These are phyloP conservation scores for Aphelenchoides avenae DNA, from an alignment of 1,140 invertebrate species.

Conservation along the genomic window DNA sequence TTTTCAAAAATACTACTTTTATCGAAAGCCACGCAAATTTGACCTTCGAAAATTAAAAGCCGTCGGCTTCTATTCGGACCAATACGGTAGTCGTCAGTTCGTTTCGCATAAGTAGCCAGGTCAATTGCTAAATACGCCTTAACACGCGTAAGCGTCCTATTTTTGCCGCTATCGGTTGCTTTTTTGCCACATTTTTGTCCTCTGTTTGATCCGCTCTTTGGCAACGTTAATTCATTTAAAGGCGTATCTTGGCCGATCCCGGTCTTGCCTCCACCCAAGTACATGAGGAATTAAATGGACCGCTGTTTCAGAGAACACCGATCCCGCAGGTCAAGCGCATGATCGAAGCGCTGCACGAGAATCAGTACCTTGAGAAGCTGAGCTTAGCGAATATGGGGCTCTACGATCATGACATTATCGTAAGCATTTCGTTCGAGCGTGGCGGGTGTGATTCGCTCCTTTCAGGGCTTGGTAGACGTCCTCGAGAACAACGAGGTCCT, in stretches of 20 bases:
- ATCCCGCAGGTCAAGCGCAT: conserved; percentile 61
- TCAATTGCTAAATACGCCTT: too few species aligned
- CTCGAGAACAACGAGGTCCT: conserved; percentile 62
- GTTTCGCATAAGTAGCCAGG: too few species aligned
- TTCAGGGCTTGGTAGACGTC: conserved; percentile 60
- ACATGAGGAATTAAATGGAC: conserved; percentile 1
- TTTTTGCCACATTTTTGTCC: conserved; percentile 10
- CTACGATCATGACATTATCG: conserved; percentile 62
- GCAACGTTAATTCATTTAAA: neutral
- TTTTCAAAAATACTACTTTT: too few species aligned
- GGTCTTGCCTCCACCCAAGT: conserved; percentile 10
- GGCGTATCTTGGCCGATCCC: conserved; percentile 21
- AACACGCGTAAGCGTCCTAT: too few species aligned
- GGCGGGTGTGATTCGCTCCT: conserved; percentile 4
- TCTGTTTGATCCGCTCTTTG: too few species aligned
- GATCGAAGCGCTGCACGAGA: conserved; percentile 61
- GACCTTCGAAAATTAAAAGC: too few species aligned
- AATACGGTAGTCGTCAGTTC: too few species aligned
- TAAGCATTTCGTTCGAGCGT: conserved; percentile 38
- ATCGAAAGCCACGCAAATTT: too few species aligned
- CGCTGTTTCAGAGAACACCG: conserved; percentile 61
- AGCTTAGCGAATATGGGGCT: conserved; percentile 62
- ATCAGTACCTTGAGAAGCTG: conserved; percentile 61
- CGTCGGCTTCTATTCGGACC: too few species aligned
- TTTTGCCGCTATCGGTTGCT: too few species aligned